phyloP scores from a whole-genome alignment of 2,888 invertebrate species.

The Macropis europaea region DNA sequence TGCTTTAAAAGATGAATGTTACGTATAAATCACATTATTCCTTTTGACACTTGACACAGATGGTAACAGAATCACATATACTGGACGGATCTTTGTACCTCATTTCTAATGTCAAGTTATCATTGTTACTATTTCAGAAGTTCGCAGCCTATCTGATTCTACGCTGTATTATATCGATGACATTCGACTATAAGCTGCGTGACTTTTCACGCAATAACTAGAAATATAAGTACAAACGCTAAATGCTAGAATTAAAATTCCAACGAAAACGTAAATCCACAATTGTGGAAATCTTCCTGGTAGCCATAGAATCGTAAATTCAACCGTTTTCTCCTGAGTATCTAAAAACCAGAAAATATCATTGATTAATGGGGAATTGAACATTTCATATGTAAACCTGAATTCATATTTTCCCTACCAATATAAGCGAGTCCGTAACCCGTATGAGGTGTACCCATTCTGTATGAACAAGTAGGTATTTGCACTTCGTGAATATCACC shows the following conservation, averaged over 20 bases:
- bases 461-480: conserved; percentile 96
- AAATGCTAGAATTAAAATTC: conserved; percentile 70
- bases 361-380: neutral
- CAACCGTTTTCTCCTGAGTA: conserved; percentile 81
- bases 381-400: neutral
- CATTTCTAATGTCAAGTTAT: conserved; percentile 42
- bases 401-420: conserved; percentile 81
- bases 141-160: conserved; percentile 16
- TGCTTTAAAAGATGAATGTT: conserved; percentile 1
- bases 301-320: conserved; percentile 90
- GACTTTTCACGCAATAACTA: conserved; percentile 64
- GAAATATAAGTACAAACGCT: conserved; percentile 62
- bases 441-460: conserved; percentile 94
- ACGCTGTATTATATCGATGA: conserved; percentile 51
- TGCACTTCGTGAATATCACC: conserved; percentile 86
- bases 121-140: neutral
- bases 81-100: conserved; percentile 63
- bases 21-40: conserved; percentile 2
- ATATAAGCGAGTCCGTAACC: conserved; percentile 92
- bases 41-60: conserved; percentile 38
- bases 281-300: conserved; percentile 86
- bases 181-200: conserved; percentile 69
- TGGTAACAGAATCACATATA: conserved; percentile 50
- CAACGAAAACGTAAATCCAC: conserved; percentile 81
- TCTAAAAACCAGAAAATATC: conserved; percentile 81